Evolutionary conservation across 2,113 vertebrate genomes (phyloP), one percentile per base, ranked within the genome.

Genomic region (Dipodomys spectabilis): DNA sequence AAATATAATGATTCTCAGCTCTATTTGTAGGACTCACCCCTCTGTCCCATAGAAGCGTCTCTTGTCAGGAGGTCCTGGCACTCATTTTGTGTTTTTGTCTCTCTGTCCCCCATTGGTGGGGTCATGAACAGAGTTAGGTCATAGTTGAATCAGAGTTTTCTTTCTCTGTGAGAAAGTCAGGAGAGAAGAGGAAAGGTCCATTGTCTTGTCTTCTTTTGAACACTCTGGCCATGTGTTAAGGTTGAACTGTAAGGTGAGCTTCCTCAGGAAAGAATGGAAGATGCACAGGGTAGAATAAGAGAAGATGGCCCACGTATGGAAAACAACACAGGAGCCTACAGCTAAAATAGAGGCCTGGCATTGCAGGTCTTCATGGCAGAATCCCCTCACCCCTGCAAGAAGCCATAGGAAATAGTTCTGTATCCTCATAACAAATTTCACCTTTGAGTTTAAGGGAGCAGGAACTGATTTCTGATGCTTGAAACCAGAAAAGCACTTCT

Each of bases 351-450:
- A 8, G 1, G 9, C 62, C 45, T 53, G 30, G 20, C 10, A 81
- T 53, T 82, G 11, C 25, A 62, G 25, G 67, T 71, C 27, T 94
- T 53, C 44, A 60, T 60, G 65, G 94, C 82, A 92, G 83, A 88
- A 82, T 2, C 11, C 13, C 22, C 64, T 18, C 35, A 35, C n/a
- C 20, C 18, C 18, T 30, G 39, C 13, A 57, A 71, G 28, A 27
- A 11, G 1, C 49, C 44, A 35, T 0, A 27, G 62, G 68, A 49
- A 74, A 62, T 3, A 39, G 39, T 15, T 68, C 65, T 44, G 11
- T 44, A 67, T 16, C 32, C 35, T 44, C 28, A 44, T 57, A 71
- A 82, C 30, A 32, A 53, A 89, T 73, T 84, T 83, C 35, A 64
- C 65, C 64, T 88, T 78, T 79, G 67, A 92, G n/a, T 22, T 74